Evolutionary conservation across 1,140 invertebrate species (phyloP).

Genomic region (Antheraea mylitta): DNA sequence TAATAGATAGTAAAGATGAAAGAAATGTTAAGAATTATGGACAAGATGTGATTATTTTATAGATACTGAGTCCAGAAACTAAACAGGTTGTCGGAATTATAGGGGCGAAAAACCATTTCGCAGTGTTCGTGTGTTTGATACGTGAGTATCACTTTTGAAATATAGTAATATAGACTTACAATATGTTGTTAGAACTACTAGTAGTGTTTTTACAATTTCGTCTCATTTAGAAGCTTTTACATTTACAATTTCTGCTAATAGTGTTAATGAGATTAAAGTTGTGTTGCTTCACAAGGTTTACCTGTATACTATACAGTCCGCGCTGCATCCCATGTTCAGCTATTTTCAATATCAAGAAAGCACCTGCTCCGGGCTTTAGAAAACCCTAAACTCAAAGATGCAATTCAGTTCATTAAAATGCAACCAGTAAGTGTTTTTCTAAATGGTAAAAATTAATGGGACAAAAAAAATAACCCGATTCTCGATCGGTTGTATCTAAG

Average conservation of each 20-base stretch:
- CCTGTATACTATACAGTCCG: conserved; percentile 57
- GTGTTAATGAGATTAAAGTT: too few species aligned
- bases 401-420: conserved; percentile 44
- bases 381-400: conserved; percentile 50
- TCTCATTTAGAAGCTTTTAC: too few species aligned
- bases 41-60: too few species aligned
- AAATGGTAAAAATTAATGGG: too few species aligned
- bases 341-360: conserved; percentile 55
- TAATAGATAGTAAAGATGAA: too few species aligned
- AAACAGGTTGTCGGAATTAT: conserved; percentile 47
- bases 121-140: conserved; percentile 59
- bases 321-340: conserved; percentile 53
- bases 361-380: conserved; percentile 36
- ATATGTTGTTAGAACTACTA: too few species aligned
- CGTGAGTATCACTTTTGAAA: conserved; percentile 38
- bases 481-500: too few species aligned
- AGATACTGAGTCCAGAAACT: conserved; percentile 38
- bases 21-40: too few species aligned
- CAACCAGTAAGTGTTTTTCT: conserved; percentile 36
- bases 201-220: too few species aligned
- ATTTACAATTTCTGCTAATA: too few species aligned
- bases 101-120: conserved; percentile 48
- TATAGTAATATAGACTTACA: too few species aligned
- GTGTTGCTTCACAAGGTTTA: conserved; percentile 35
- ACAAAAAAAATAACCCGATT: too few species aligned